Evolutionary conservation across 2,888 invertebrate genomes (phyloP), one percentile per base, ranked within the genome.

Genomic region (Laothoe populi): DNA sequence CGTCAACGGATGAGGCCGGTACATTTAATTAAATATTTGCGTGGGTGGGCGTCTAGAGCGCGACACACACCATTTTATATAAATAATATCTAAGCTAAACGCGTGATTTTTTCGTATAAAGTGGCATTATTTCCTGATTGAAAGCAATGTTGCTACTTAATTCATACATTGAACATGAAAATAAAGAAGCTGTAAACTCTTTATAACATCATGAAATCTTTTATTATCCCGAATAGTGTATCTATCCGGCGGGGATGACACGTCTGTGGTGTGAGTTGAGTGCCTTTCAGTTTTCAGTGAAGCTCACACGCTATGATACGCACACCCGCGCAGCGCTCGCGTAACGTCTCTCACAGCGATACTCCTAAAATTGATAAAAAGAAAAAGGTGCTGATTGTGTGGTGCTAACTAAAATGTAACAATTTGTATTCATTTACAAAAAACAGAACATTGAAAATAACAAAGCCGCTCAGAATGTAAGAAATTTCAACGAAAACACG

Each of bases 211-310:
- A 66, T 66, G 60, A 67, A 65, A 64, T 71, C 61, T 64, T 70
- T 69, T 68, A 63, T 60, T 70, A 71, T 74, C 73, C 64, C 42
- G 61, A 71, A 72, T 73, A 75, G 70, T 73, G 75, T 74, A 76
- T 78, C 69, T 64, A 70, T 73, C n/a, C 75, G 71, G 73, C 71
- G 75, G 70, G 73, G 69, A 75, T 73, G 78, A 78, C 79, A 79
- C 72, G 79, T 71, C 70, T 71, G 71, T 63, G 73, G 71, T 71
- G 71, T 63, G 73, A 71, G 79, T 70, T 67, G 69, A 68, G 64
- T 57, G 70, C 71, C 74, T 81, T 86, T 83, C 78, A 86, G 88
- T 81, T 79, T 78, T 76, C 73, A 80, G 77, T 76, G 72, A 72
- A 79, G 75, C 79, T 78, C 80, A 77, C 67, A 66, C 69, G 72